These are phyloP conservation scores for Chalcis sispes DNA, from an alignment of 2,888 invertebrate genomes.

Conservation along the genomic window DNA sequence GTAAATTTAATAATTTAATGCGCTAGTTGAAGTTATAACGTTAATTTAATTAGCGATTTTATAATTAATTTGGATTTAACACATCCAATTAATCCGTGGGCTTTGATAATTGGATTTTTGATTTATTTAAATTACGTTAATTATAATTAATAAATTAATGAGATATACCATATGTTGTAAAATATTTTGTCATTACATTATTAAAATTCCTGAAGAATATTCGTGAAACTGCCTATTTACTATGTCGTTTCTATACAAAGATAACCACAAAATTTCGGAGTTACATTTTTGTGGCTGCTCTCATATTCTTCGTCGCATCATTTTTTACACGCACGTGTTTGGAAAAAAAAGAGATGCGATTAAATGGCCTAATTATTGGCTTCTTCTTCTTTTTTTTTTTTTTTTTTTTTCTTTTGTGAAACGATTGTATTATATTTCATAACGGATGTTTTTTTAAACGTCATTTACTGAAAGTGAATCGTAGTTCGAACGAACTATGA, in stretches of 20 bases:
- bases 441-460: conserved; percentile 28
- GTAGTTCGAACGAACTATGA: conserved; percentile 4
- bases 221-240: neutral
- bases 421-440: conserved; percentile 45
- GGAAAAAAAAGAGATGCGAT: conserved; percentile 29
- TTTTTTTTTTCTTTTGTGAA: conserved; percentile 1
- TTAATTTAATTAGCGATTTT: neutral
- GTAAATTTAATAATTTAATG: conserved; percentile 9
- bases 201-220: conserved; percentile 31
- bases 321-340: conserved; percentile 25
- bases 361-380: conserved; percentile 53
- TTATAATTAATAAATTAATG: neutral
- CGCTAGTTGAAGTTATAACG: neutral
- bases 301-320: neutral
- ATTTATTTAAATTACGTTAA: neutral
- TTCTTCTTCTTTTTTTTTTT: conserved; percentile 27
- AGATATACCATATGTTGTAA: neutral
- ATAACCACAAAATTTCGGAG: conserved; percentile 43
- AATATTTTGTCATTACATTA: conserved; percentile 6
- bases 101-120: neutral
- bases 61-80: no score
- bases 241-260: conserved; percentile 3
- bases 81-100: neutral
- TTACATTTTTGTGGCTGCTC: conserved; percentile 50
- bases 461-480: neutral